Base-by-base conservation (phyloP, 2,888 invertebrate genomes). In the Parnassius apollo region DNA sequence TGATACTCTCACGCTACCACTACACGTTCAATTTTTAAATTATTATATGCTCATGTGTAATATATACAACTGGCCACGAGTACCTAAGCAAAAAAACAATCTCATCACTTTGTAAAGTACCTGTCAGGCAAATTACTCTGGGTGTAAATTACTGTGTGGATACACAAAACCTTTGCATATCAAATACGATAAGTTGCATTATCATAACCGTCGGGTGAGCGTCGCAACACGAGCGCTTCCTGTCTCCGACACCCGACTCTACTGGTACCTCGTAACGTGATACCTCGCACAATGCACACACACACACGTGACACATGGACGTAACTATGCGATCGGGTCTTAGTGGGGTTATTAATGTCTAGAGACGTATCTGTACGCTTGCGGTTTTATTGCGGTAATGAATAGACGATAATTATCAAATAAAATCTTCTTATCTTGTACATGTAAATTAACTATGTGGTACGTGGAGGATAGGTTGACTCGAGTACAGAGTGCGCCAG, bases 141-240 rank as follows among this genome's bases (percentile, higher is more conserved):
- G 42, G 22, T 51, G 51, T 44, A 44, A 51, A 44, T 58, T 35
- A 51, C 9, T 51, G 42, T 2, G 50, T 18, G 4, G 11, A 11
- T 51, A 51, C 13, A 13, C 9, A 25, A 51, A 58, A 51, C 25
- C 42, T 42, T 18, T 22, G n/a, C 50, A 52, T 52, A 59, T 59
- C 59, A 45, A 18, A 59, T 46, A 42, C 44, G 12, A 45, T 9
- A 59, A 52, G 49, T 59, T 52, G 45, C 52, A 59, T 49, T 25
- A 35, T 59, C 35, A 25, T 51, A 52, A 13, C 42, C n/a, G 50
- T 35, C 42, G 13, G 9, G 7, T 65, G 56, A 70, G 69, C 72
- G 70, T 70, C 71, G 74, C 71, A 73, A 76, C 62, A 64, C 69
- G 73, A 74, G 67, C 72, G 59, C 72, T 74, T 75, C 74, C 74